Conservation (phyloP, 2,888 invertebrate species). For the Rhimphoctona megacephalus region DNA sequence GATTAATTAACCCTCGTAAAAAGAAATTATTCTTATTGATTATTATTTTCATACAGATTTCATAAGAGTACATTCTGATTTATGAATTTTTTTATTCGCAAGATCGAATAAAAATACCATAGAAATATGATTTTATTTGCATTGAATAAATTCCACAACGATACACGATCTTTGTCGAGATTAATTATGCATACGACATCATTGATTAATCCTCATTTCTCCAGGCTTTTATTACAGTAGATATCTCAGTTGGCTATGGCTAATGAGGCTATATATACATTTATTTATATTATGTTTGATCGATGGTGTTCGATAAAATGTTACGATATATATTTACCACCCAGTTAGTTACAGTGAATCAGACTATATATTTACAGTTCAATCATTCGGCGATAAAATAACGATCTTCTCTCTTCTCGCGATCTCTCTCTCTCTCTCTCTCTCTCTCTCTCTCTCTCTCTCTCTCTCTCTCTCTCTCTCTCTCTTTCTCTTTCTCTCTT, state of each 20-base stretch:
- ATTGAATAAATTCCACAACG: neutral
- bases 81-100: neutral
- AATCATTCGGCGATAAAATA: conserved; percentile 35
- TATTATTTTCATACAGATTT: no score
- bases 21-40: no score
- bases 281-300: conserved; percentile 31
- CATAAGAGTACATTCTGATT: no score
- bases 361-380: neutral
- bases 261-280: conserved; percentile 10
- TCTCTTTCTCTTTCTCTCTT: neutral
- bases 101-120: neutral
- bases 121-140: neutral
- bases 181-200: conserved; percentile 6
- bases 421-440: neutral
- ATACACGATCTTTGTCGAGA: conserved; percentile 1
- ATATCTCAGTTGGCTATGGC: conserved; percentile 6
- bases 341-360: conserved; percentile 32
- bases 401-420: conserved; percentile 11
- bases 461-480: neutral
- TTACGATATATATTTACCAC: conserved; percentile 15
- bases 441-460: no score
- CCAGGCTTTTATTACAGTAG: neutral
- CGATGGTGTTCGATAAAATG: conserved; percentile 34
- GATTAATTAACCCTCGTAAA: no score
- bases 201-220: conserved; percentile 16